Evolutionary conservation across 2,797 vertebrate species (phyloP).

Genomic region (Anabacerthia variegaticeps): DNA sequence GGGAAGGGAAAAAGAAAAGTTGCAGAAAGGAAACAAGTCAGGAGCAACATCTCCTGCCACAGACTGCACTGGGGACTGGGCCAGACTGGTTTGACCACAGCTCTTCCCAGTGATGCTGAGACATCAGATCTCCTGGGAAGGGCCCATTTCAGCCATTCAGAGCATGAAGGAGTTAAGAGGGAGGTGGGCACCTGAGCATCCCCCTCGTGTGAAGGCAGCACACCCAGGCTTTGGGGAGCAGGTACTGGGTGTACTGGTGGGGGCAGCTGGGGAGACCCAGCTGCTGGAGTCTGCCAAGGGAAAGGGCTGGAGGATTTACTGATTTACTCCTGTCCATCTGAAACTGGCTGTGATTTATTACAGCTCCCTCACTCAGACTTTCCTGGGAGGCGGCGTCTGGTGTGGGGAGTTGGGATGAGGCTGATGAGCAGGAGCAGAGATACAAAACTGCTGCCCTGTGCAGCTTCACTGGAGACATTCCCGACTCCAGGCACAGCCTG

Average conservation of each 20-base stretch:
- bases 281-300: background rate
- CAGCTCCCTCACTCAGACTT: fast-evolving
- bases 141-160: too few relatives aligned
- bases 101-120: background rate
- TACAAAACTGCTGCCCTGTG: background rate
- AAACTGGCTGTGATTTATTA: fast-evolving
- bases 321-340: fast-evolving
- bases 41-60: background rate
- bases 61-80: background rate
- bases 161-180: background rate
- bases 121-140: background rate
- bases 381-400: background rate
- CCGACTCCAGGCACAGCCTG: background rate
- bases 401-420: background rate
- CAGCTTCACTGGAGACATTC: background rate
- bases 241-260: background rate
- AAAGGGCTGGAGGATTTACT: background rate
- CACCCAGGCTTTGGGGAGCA: background rate
- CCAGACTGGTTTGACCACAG: background rate
- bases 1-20: background rate
- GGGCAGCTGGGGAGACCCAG: background rate
- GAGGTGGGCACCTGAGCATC: background rate
- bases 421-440: background rate
- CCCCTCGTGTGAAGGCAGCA: background rate
- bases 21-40: background rate